These are phyloP conservation scores for Brachycybe producta DNA, from an alignment of 2,888 invertebrate genomes.

Conservation along the genomic window DNA sequence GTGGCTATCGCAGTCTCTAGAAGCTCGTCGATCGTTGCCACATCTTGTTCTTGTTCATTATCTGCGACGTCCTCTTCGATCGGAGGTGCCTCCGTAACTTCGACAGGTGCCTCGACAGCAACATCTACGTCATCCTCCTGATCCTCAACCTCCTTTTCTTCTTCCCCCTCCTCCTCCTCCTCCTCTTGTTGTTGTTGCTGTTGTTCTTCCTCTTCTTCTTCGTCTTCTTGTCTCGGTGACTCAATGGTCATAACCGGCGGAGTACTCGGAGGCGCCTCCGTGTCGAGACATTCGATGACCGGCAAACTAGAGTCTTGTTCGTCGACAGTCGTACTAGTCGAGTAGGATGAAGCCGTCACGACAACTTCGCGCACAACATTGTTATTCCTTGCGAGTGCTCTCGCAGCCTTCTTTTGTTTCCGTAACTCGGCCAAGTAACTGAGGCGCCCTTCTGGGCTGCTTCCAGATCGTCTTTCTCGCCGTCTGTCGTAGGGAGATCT, in stretches of 20 bases:
- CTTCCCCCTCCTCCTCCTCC: neutral
- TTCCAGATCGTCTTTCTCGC: slow-evolving; percentile 20
- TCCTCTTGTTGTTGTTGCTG: neutral
- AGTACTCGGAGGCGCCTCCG: neutral
- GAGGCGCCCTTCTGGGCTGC: slow-evolving; percentile 19
- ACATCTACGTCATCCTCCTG: neutral
- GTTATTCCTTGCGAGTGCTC: neutral
- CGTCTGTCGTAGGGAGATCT: slow-evolving; percentile 19
- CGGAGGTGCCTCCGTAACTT: neutral
- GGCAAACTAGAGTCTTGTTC: neutral
- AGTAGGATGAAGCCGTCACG: neutral
- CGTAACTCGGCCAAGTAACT: slow-evolving; percentile 32
- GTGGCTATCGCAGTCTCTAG: neutral
- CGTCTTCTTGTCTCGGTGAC: too few species aligned
- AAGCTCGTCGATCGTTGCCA: slow-evolving; percentile 15
- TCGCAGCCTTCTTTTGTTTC: slow-evolving; percentile 30
- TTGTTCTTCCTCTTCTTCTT: neutral
- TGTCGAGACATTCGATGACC: neutral
- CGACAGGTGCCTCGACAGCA: neutral
- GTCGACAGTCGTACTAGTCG: neutral
- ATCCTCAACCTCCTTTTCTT: neutral
- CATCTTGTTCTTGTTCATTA: slow-evolving; percentile 15
- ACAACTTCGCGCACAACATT: slow-evolving; percentile 15
- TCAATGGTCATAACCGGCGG: neutral
- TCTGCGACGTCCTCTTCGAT: slow-evolving; percentile 21